Conservation (phyloP, 2,888 invertebrate genomes). For the Diaprepes abbreviatus region DNA sequence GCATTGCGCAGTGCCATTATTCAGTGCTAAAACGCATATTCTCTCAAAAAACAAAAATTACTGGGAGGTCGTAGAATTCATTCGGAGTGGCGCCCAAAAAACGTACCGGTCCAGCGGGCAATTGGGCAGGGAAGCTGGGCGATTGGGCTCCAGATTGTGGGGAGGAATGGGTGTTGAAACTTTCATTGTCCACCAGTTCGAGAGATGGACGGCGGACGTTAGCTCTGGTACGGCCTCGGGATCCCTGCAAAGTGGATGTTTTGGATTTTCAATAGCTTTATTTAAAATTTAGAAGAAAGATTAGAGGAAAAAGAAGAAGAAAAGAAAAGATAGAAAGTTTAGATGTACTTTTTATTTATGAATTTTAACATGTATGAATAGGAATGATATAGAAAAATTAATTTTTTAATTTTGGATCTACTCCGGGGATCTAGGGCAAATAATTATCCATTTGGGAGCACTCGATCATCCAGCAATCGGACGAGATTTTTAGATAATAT, state of each 20-base stretch:
- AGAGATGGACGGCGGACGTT: conserved; percentile 82
- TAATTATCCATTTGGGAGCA: too few relatives aligned
- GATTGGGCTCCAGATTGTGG: conserved; percentile 65
- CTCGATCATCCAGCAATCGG: too few relatives aligned
- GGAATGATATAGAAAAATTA: too few relatives aligned
- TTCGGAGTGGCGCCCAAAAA: conserved; percentile 74
- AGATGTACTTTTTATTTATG: too few relatives aligned
- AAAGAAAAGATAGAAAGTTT: conserved; percentile 22
- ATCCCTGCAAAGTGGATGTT: conserved; percentile 54
- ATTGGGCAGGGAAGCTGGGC: conserved; percentile 71
- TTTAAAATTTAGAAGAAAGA: background rate
- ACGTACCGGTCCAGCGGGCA: conserved; percentile 71
- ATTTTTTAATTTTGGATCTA: too few relatives aligned
- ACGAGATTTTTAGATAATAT: too few relatives aligned
- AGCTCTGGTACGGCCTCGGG: conserved; percentile 71
- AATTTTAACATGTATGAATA: too few relatives aligned
- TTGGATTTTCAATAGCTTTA: conserved; percentile 13
- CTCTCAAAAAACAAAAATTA: conserved; percentile 51
- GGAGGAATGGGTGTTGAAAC: conserved; percentile 82
- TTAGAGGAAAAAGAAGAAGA: conserved; percentile 21
- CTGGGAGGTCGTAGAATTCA: conserved; percentile 66
- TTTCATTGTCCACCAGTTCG: conserved; percentile 85
- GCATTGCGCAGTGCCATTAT: conserved; percentile 34
- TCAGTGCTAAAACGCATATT: conserved; percentile 38
- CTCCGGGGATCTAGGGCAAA: too few relatives aligned